A percentile compares a stretch with the other conserved stretches of the same genome.
phyloP scores from a whole-genome alignment of 1,140 invertebrate species.

The Druon quercuslanigerum region DNA sequence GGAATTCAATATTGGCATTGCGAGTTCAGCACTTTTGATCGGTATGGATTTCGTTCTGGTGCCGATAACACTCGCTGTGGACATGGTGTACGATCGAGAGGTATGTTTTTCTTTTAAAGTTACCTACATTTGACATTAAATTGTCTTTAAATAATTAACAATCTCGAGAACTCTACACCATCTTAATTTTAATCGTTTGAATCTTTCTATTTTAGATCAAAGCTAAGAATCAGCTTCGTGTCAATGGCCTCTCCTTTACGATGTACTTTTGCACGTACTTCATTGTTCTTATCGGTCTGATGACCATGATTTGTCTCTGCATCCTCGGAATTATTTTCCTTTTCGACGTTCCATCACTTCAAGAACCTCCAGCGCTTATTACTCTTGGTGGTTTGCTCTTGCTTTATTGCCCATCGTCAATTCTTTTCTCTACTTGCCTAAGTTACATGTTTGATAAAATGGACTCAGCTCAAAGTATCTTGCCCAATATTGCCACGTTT shows the following conservation, averaged over 20 bases:
- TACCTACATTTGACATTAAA: constrained; percentile 29
- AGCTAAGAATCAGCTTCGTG: constrained; percentile 87
- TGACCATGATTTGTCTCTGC: constrained; percentile 81
- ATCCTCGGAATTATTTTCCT: constrained; percentile 82
- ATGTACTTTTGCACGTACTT: constrained; percentile 89
- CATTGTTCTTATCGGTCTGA: constrained; percentile 82
- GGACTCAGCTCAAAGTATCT: constrained; percentile 87
- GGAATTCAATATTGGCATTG: constrained; percentile 83
- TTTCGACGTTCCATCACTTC: constrained; percentile 82
- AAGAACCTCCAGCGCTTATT: constrained; percentile 81
- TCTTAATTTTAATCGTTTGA: constrained; percentile 7
- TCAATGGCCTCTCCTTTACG: constrained; percentile 86
- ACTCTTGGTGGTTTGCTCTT: constrained; percentile 82
- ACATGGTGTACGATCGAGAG: constrained; percentile 89
- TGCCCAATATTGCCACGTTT: constrained; percentile 86
- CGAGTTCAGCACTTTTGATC: constrained; percentile 83
- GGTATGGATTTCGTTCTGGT: constrained; percentile 87
- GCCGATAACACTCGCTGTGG: constrained; percentile 85
- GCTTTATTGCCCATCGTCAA: constrained; percentile 84
- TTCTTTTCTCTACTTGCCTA: constrained; percentile 84
- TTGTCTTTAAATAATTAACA: not conserved
- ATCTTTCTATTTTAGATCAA: constrained; percentile 81
- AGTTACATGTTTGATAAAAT: constrained; percentile 89
- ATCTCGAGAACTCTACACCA: not conserved
- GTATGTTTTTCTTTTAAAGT: constrained; percentile 71